phyloP scores from a whole-genome alignment of 2,888 invertebrate species.

The Drosophila eohydei region DNA sequence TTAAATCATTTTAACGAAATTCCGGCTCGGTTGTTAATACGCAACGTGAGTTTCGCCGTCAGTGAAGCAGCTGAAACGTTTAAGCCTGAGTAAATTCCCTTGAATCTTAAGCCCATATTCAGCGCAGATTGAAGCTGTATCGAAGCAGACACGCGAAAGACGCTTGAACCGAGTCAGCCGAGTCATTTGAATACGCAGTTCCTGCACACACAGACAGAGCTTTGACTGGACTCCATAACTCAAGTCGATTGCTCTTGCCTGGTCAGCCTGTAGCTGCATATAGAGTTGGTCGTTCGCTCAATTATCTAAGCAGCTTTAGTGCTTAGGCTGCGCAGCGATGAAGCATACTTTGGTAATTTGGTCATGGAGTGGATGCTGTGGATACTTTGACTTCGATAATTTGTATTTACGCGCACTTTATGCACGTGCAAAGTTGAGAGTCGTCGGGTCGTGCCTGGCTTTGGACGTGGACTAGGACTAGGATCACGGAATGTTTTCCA shows the following conservation, averaged over 20 bases:
- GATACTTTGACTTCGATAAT: constrained; percentile 21
- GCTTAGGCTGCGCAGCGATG: neutral
- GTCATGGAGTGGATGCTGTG: neutral
- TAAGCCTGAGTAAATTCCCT: neutral
- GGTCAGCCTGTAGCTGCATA: neutral
- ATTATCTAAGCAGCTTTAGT: constrained; percentile 7
- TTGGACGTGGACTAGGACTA: constrained; percentile 16
- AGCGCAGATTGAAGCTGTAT: neutral
- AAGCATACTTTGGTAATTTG: constrained; percentile 24
- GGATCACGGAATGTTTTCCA: constrained; percentile 31
- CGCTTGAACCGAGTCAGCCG: no score
- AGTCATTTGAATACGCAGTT: no score
- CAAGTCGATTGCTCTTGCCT: neutral
- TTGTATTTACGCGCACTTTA: constrained; percentile 50
- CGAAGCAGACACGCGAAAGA: no score
- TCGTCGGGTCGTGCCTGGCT: constrained; percentile 3
- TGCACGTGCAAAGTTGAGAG: constrained; percentile 35
- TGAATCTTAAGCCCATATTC: neutral
- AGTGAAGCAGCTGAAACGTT: neutral
- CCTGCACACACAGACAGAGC: neutral
- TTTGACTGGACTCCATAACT: neutral
- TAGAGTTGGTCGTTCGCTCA: neutral
- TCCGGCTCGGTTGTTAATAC: constrained; percentile 3
- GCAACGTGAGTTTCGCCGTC: neutral
- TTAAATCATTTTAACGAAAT: constrained; percentile 8